These are phyloP conservation scores for Magallana ariakensis DNA, from an alignment of 1,140 invertebrate genomes.

Conservation along the genomic window DNA sequence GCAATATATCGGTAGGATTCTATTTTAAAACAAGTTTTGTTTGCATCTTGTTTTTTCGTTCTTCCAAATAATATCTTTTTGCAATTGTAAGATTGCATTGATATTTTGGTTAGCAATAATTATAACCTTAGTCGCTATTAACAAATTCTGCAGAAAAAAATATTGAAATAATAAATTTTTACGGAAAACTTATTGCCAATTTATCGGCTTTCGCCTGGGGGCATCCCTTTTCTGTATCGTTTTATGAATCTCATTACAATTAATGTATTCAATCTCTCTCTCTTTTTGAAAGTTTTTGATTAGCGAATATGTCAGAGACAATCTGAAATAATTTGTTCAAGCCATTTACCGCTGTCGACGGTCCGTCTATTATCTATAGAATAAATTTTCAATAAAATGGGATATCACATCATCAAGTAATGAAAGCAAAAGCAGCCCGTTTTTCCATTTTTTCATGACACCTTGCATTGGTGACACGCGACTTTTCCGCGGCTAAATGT, in stretches of 20 bases:
- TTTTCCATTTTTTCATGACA: constrained; percentile 9
- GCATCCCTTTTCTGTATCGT: constrained; percentile 1
- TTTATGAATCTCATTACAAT: constrained; percentile 6
- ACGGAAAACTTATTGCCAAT: no score
- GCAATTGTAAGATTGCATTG: no score
- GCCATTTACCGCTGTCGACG: constrained; percentile 28
- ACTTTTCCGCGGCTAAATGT: constrained; percentile 33
- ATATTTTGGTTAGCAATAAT: no score
- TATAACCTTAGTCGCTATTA: no score
- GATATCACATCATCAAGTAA: not conserved
- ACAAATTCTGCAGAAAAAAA: no score
- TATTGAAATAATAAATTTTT: no score
- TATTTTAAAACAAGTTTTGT: no score
- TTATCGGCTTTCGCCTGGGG: not conserved
- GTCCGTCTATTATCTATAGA: constrained; percentile 17
- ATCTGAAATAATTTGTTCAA: constrained; percentile 33
- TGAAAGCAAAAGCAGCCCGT: constrained; percentile 11
- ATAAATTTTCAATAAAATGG: constrained; percentile 36
- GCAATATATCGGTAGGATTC: no score
- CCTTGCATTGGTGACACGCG: constrained; percentile 29
- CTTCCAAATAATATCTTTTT: no score
- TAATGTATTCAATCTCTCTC: not conserved
- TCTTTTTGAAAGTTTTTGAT: not conserved
- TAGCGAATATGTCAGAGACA: constrained; percentile 31
- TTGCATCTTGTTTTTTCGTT: no score